phyloP scores from a whole-genome alignment of 2,113 vertebrate genomes.

The Lampris megalopsis region DNA sequence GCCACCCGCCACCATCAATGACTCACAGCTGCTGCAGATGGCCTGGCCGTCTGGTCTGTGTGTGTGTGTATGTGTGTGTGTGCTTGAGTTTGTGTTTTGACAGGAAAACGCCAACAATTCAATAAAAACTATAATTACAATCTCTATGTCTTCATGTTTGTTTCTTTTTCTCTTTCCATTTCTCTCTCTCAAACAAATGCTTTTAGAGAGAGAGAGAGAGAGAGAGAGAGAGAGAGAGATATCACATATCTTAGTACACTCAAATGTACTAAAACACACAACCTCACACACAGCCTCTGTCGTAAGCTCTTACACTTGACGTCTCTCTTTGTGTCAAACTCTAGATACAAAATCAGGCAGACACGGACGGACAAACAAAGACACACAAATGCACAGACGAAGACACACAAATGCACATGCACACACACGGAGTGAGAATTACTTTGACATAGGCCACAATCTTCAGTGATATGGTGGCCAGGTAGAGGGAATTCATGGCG shows the following conservation, averaged over 20 bases:
- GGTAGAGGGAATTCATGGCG: slow-evolving; percentile 96
- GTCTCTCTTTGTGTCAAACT: no score
- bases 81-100: not conserved
- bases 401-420: slow-evolving; percentile 1
- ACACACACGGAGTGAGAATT: slow-evolving; percentile 29
- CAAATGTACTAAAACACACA: no score
- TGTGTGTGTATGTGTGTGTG: slow-evolving; percentile 9
- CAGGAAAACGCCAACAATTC: slow-evolving; percentile 11
- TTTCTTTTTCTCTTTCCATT: no score
- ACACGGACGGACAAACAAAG: not conserved
- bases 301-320: no score
- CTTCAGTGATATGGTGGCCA: slow-evolving; percentile 97
- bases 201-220: no score
- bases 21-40: slow-evolving; percentile 77
- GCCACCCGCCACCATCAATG: slow-evolving; percentile 60
- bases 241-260: no score
- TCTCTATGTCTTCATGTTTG: no score
- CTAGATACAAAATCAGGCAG: no score
- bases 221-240: no score
- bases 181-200: no score
- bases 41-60: slow-evolving; percentile 66
- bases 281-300: no score
- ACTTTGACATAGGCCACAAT: slow-evolving; percentile 97
- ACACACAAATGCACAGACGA: not conserved
- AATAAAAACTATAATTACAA: slow-evolving; percentile 23